Evolutionary conservation across 2,113 vertebrate genomes (phyloP).

Genomic region (Ceuthmochares aereus): DNA sequence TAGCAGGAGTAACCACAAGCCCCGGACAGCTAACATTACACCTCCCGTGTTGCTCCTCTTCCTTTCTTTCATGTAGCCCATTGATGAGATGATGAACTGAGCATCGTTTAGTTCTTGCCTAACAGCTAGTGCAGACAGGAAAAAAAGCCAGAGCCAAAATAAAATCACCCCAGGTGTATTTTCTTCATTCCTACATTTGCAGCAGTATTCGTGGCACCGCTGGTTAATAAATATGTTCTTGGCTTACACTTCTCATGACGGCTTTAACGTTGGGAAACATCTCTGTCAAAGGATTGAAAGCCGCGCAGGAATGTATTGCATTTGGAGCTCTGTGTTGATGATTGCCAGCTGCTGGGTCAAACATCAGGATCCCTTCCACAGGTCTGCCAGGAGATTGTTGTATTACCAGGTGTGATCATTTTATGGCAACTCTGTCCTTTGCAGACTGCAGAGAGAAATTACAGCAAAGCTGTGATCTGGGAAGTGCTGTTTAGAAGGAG

Average conservation of each 20-base stretch:
- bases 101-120: not conserved
- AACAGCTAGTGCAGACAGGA: not conserved
- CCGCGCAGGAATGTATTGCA: not conserved
- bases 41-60: not conserved
- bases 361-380: slow-evolving; percentile 28
- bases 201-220: not conserved
- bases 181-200: not conserved
- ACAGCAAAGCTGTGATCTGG: not conserved
- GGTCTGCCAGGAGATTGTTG: not conserved
- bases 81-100: not conserved
- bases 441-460: not conserved
- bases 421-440: not conserved
- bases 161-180: not conserved
- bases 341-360: not conserved
- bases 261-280: slow-evolving; percentile 15
- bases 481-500: not conserved
- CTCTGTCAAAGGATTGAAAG: not conserved
- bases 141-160: not conserved
- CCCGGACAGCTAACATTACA: accelerated
- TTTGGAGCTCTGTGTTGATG: not conserved
- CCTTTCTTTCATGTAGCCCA: not conserved
- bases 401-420: slow-evolving; percentile 1
- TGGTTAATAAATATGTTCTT: not conserved
- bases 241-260: not conserved
- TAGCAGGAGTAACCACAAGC: accelerated